These are phyloP conservation scores for Alfaro cultratus DNA, from an alignment of 2,797 vertebrate genomes.

Conservation along the genomic window DNA sequence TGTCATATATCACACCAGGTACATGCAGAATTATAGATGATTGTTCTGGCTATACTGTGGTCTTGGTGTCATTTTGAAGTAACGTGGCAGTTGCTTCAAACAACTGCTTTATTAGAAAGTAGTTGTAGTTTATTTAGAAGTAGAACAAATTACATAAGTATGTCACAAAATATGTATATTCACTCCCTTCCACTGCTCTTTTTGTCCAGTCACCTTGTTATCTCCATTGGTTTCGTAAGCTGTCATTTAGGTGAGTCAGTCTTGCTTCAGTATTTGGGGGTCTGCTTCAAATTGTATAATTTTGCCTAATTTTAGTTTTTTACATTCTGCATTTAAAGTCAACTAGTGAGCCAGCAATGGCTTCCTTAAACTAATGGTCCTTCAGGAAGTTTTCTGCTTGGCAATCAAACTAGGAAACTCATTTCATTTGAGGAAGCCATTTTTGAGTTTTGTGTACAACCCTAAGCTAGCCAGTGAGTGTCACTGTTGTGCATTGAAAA, in stretches of 20 bases:
- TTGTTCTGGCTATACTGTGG: too few species aligned
- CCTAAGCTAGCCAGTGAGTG: neutral
- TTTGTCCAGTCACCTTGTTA: neutral
- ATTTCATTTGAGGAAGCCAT: neutral
- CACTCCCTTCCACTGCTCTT: neutral
- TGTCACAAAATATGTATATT: neutral
- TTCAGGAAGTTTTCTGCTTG: neutral
- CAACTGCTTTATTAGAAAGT: too few species aligned
- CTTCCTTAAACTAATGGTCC: neutral
- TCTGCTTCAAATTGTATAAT: neutral
- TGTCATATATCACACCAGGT: too few species aligned
- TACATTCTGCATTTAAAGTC: neutral
- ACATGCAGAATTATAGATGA: too few species aligned
- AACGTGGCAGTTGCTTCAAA: too few species aligned
- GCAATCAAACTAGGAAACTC: neutral
- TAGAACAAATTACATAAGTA: neutral
- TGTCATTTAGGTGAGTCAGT: too few species aligned
- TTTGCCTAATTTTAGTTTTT: neutral
- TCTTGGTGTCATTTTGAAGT: too few species aligned
- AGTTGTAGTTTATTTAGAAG: too few species aligned
- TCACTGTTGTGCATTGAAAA: neutral
- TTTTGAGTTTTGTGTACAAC: neutral
- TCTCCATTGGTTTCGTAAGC: too few species aligned
- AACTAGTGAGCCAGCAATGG: neutral
- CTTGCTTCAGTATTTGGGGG: neutral